These are phyloP conservation scores for Pseudotriccus pelzelni DNA, from an alignment of 2,797 vertebrate genomes.

Conservation along the genomic window DNA sequence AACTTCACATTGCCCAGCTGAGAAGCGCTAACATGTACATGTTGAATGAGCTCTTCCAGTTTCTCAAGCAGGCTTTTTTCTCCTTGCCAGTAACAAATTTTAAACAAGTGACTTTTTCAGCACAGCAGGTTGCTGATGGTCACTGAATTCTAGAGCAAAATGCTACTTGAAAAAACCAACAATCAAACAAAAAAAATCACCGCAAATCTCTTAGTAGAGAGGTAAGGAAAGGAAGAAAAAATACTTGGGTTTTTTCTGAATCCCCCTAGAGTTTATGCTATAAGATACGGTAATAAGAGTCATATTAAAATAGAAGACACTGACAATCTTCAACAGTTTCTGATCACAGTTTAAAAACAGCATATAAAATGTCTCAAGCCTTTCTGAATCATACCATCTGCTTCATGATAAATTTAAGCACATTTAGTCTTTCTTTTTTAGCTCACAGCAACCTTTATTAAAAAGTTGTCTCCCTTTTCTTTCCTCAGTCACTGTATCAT, in stretches of 20 bases:
- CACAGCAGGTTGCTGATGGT: not conserved
- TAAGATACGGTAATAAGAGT: not conserved
- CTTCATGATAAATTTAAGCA: not conserved
- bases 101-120: not conserved
- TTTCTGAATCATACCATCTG: constrained; percentile 5
- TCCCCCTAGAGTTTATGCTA: not conserved
- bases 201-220: not conserved
- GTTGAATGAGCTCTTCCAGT: not conserved
- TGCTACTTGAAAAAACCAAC: not conserved
- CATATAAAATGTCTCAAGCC: not conserved
- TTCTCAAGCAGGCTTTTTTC: not conserved
- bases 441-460: not conserved
- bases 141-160: not conserved
- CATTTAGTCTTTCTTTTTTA: not conserved
- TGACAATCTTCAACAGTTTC: not conserved
- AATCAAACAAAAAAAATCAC: not conserved
- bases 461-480: not conserved
- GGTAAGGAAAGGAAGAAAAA: not conserved
- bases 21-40: not conserved
- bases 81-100: not conserved
- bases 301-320: not conserved
- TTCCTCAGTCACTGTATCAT: not conserved
- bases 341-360: not conserved
- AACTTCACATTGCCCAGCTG: not conserved
- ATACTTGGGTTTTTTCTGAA: not conserved